A percentile compares a stretch with the other conserved stretches of the same genome.
Conservation (phyloP, 1,140 invertebrate genomes). For the Diuraphis noxia region DNA sequence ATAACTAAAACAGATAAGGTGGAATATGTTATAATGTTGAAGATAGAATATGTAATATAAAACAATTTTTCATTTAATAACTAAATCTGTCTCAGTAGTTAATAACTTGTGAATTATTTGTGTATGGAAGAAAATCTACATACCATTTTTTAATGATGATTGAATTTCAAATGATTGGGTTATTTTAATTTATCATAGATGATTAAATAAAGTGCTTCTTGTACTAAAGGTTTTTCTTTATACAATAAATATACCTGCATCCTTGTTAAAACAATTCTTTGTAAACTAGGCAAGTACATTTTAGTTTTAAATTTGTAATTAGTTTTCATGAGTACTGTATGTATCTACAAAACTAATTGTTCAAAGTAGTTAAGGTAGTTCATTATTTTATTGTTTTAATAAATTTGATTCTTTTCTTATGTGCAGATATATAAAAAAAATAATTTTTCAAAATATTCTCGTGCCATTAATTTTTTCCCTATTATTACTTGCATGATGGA, state of each 20-base stretch:
- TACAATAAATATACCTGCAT: neutral
- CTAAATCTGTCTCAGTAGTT: neutral
- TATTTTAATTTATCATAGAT: neutral
- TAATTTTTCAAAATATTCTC: neutral
- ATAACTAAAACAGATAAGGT: neutral
- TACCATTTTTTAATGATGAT: neutral
- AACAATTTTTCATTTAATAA: neutral
- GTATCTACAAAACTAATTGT: neutral
- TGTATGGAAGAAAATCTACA: neutral
- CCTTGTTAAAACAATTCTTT: neutral
- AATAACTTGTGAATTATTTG: no score
- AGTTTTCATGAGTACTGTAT: neutral
- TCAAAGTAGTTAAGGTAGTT: neutral
- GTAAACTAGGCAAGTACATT: neutral
- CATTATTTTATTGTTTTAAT: neutral
- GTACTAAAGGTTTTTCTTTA: neutral
- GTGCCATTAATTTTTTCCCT: constrained; percentile 12
- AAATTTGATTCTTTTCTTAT: neutral
- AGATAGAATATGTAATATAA: neutral
- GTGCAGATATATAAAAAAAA: neutral
- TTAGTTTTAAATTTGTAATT: neutral
- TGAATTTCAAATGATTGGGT: neutral
- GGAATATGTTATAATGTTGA: neutral
- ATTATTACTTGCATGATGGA: neutral
- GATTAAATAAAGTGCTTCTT: neutral